phyloP scores from a whole-genome alignment of 2,113 vertebrate genomes.

The Propithecus coquereli region DNA sequence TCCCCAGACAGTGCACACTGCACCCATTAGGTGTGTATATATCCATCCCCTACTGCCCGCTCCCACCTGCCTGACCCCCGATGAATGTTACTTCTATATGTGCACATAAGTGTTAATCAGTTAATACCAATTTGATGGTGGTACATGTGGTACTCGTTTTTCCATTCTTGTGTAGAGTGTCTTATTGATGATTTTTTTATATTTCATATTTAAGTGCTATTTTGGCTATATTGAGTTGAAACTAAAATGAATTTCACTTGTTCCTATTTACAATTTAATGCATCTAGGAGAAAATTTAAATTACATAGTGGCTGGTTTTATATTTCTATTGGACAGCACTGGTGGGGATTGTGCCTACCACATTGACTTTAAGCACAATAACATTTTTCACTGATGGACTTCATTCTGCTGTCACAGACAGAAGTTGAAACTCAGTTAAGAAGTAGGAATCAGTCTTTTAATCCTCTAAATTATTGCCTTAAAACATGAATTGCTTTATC shows the following conservation, averaged over 20 bases:
- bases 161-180: background rate
- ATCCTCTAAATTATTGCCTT: background rate
- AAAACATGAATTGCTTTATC: background rate
- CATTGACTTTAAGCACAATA: background rate
- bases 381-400: background rate
- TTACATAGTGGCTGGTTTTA: background rate
- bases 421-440: background rate
- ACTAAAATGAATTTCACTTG: background rate
- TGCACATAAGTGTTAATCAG: too few species aligned
- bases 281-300: background rate
- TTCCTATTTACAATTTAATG: background rate
- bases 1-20: too few species aligned
- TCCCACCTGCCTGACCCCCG: too few species aligned
- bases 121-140: too few species aligned
- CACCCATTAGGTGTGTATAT: too few species aligned
- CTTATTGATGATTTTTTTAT: background rate
- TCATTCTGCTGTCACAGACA: background rate
- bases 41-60: too few species aligned
- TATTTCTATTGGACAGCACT: background rate
- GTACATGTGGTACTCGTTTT: too few species aligned
- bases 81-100: too few species aligned
- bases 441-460: background rate
- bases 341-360: too few species aligned
- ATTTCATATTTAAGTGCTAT: slow-evolving; percentile 3
- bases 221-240: background rate